These are phyloP conservation scores for Caenorhabditis sinica DNA, from an alignment of 2,888 invertebrate genomes.

Conservation along the genomic window DNA sequence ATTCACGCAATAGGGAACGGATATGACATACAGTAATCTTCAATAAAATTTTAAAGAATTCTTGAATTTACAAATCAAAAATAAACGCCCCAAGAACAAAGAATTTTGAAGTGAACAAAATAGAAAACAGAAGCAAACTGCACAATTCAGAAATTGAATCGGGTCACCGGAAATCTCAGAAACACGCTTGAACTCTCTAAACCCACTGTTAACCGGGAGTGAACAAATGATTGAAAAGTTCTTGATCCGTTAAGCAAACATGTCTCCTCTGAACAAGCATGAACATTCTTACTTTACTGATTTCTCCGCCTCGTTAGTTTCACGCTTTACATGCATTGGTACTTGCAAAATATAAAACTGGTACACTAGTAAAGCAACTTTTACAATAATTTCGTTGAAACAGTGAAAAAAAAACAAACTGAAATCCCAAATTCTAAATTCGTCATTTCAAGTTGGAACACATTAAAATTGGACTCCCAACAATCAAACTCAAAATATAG, in stretches of 20 bases:
- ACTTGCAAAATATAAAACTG: background rate
- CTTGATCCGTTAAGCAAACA: slow-evolving; percentile 55
- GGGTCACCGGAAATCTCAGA: slow-evolving; percentile 29
- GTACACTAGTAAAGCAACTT: no score
- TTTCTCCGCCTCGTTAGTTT: slow-evolving; percentile 10
- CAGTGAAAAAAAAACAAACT: no score
- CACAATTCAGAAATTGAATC: background rate
- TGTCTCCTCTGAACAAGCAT: slow-evolving; percentile 51
- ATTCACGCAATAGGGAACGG: slow-evolving; percentile 3
- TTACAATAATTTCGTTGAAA: no score
- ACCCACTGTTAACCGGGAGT: slow-evolving; percentile 55
- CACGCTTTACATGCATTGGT: slow-evolving; percentile 20
- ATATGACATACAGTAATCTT: slow-evolving; percentile 23
- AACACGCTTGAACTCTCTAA: slow-evolving; percentile 56
- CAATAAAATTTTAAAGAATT: background rate
- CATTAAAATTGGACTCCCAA: background rate
- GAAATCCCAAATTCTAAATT: background rate
- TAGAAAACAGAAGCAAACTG: background rate
- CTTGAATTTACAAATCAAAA: background rate
- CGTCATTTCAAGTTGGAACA: background rate
- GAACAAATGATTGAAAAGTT: slow-evolving; percentile 52
- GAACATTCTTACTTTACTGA: slow-evolving; percentile 55
- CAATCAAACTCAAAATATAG: background rate
- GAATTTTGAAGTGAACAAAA: background rate
- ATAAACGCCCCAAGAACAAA: background rate